Percentiles rank a stretch among this genome's conserved stretches.
These are phyloP conservation scores for Amphipyra berbera DNA, from an alignment of 2,888 invertebrate genomes.

Conservation along the genomic window DNA sequence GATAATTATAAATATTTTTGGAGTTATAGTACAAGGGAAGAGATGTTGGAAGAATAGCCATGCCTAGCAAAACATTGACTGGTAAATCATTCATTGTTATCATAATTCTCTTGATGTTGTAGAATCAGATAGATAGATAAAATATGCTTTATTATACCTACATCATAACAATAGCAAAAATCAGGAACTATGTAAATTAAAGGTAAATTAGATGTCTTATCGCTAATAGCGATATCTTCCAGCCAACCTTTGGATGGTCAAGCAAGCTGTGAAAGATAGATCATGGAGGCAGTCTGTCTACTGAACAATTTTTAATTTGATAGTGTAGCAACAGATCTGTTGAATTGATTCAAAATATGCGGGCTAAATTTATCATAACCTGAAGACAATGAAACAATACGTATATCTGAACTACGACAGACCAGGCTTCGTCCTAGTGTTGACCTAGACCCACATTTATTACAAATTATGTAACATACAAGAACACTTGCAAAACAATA, in stretches of 20 bases:
- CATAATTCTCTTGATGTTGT: neutral
- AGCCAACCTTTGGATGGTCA: too few species aligned
- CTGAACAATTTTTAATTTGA: too few species aligned
- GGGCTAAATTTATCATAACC: too few species aligned
- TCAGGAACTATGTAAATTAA: too few species aligned
- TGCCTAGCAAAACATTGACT: neutral
- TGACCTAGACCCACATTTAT: constrained; percentile 19
- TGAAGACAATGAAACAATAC: neutral
- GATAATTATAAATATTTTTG: neutral
- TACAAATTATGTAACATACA: constrained; percentile 15
- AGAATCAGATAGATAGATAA: neutral
- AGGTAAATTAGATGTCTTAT: too few species aligned
- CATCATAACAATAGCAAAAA: too few species aligned
- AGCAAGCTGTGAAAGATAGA: too few species aligned
- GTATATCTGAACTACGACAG: neutral
- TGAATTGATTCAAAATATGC: neutral
- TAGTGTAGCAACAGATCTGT: neutral
- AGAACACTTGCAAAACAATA: constrained; percentile 8
- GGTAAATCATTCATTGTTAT: neutral
- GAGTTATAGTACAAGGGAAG: neutral
- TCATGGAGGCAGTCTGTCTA: too few species aligned
- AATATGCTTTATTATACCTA: too few species aligned
- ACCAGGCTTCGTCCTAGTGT: neutral
- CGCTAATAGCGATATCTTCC: too few species aligned
- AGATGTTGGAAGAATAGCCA: neutral